Evolutionary conservation across 2,888 invertebrate species (phyloP), one percentile per base, ranked within the genome.

Genomic region (Limnephilus auricula): DNA sequence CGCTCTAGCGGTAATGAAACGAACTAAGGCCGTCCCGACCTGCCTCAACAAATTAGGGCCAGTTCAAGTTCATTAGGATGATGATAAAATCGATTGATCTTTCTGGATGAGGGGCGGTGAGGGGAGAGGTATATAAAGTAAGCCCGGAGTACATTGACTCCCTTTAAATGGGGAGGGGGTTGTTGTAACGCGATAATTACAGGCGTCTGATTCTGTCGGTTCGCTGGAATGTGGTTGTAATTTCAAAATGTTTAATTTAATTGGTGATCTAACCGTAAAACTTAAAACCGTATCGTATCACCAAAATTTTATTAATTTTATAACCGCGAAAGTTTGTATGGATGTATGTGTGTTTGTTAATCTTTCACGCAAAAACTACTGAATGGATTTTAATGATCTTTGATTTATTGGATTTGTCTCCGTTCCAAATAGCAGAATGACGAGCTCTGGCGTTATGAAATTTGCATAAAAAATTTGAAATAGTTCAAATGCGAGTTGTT

Each of bases 1-100:
- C 86, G 85, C 83, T 78, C 91, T 82, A 78, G 90, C 90, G 91
- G 89, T 91, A 91, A 91, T 91, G 91, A 91, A 91, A 86, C 90
- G 91, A 89, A 91, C 85, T 89, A 87, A 90, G 83, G 86, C 90
- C 87, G 40, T 25, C 90, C 82, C 87, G 93, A 93, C 93, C 93
- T 92, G 89, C 92, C 91, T 79, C 92, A 92, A 92, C 92, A 92
- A 93, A 93, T 93, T 93, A 93, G 92, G 92, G 92, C 89, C 90
- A 90, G 91, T 92, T 92, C 92, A 92, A 93, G 93, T 93, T 93
- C 92, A 93, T 93, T 93, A 92, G 92, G 89, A 91, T 92, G 93
- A 92, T 92, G 92, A 93, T 93, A 93, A 93, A 93, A 93, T 93
- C 93, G 93, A 93, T 93, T 91, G 89, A 89, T 91, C 89, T 84